Conservation (phyloP, 2,113 vertebrate species). For the Salminus brasiliensis region DNA sequence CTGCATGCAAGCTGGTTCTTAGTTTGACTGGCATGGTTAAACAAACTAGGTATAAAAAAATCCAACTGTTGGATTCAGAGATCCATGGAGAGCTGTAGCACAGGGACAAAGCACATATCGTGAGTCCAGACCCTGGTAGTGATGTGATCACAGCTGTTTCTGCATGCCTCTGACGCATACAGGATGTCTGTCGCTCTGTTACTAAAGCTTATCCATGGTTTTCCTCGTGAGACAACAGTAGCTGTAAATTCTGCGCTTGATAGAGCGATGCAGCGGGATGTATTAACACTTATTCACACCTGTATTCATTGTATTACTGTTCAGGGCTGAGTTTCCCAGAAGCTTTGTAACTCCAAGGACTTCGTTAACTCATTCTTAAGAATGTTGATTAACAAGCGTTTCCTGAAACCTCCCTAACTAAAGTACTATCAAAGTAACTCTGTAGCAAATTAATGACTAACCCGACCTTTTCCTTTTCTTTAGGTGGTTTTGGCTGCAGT, state of each 20-base stretch:
- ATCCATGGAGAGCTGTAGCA: slow-evolving; percentile 6
- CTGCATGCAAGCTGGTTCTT: slow-evolving; percentile 34
- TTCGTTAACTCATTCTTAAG: too few species aligned
- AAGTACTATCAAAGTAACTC: too few species aligned
- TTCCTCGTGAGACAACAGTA: slow-evolving; percentile 21
- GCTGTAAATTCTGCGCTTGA: slow-evolving; percentile 45
- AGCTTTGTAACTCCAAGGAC: too few species aligned
- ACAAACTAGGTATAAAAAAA: neutral
- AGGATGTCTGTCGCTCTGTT: slow-evolving; percentile 20
- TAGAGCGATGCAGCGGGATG: neutral
- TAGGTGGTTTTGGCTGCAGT: too few species aligned
- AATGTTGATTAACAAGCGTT: too few species aligned
- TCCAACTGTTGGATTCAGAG: neutral
- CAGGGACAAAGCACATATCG: slow-evolving; percentile 14
- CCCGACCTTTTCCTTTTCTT: too few species aligned
- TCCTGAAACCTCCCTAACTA: too few species aligned
- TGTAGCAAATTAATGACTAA: too few species aligned
- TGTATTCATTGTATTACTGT: slow-evolving; percentile 12
- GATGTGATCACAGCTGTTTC: slow-evolving; percentile 18
- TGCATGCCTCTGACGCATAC: slow-evolving; percentile 32
- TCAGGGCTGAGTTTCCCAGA: too few species aligned
- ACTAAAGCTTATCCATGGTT: slow-evolving; percentile 10
- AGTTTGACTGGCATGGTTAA: neutral
- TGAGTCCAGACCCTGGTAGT: slow-evolving; percentile 14
- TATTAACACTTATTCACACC: neutral